Evolutionary conservation across 2,113 vertebrate species (phyloP).

Genomic region (Xerus inauris): DNA sequence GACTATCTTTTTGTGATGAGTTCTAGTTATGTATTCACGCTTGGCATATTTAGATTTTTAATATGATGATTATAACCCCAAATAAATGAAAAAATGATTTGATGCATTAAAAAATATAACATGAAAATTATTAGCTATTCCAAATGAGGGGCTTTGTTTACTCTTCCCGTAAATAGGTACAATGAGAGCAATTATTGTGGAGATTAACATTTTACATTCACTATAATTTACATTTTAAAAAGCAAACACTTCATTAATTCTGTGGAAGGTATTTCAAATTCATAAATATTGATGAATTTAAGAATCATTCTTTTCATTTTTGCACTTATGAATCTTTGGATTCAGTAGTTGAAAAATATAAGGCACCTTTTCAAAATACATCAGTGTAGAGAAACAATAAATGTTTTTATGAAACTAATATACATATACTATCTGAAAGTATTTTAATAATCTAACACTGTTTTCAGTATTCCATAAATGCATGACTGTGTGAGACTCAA

Average conservation of each 20-base stretch:
- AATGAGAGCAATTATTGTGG: constrained; percentile 17
- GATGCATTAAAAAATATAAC: constrained; percentile 34
- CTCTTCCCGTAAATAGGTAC: constrained; percentile 43
- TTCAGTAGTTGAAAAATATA: constrained; percentile 41
- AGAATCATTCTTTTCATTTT: constrained; percentile 43
- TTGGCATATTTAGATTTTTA: constrained; percentile 24
- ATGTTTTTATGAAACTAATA: neutral
- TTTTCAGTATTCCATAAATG: neutral
- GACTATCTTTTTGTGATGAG: constrained; percentile 7
- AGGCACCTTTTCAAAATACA: neutral
- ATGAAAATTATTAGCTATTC: constrained; percentile 41
- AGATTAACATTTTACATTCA: constrained; percentile 58
- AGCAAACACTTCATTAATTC: constrained; percentile 61
- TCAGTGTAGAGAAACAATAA: neutral
- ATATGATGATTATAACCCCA: constrained; percentile 30
- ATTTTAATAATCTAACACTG: constrained; percentile 39
- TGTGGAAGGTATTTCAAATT: constrained; percentile 51
- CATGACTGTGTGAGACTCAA: neutral
- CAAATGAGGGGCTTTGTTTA: constrained; percentile 35
- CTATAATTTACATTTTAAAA: constrained; percentile 54
- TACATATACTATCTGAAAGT: neutral
- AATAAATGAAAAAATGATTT: constrained; percentile 30
- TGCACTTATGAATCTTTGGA: constrained; percentile 12
- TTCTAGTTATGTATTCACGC: neutral
- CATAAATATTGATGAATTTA: constrained; percentile 56